Evolutionary conservation across 2,113 vertebrate genomes (phyloP), one percentile per base, ranked within the genome.

Genomic region (Siniperca chuatsi): DNA sequence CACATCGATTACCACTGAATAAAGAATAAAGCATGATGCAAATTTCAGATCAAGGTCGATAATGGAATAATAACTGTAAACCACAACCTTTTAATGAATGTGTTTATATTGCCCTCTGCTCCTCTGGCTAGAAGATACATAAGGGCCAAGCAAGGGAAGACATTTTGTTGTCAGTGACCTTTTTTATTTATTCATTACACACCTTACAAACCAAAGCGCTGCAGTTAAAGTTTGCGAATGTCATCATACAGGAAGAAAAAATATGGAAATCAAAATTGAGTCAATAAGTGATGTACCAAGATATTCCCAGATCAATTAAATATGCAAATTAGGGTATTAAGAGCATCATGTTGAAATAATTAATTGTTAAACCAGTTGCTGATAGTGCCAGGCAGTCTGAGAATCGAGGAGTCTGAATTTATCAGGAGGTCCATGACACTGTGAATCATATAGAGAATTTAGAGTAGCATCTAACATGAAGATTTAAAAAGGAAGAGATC

Each of bases 41-140:
- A 92, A 94, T 94, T 89, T 75, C 48, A 87, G 64, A 92, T 90
- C 61, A 75, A 64, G 91, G 81, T 94, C 93, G 84, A 92, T 94
- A 89, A 88, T 42, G 82, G 91, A 90, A 93, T 92, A 93, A 90
- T 90, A 92, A 91, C 85, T 29, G 77, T 73, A 75, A 85, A 87
- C 79, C 65, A 3, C 8, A 18, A 87, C 83, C 83, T 83, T 80
- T 84, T 91, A 92, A 93, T 91, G 67, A 90, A 82, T 82, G 81
- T 72, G 69, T 78, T 85, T 71, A 75, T 71, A 69, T 78, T 81
- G 61, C 65, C 75, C 88, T 71, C 69, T 73, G 57, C 69, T 29
- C 78, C 69, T 66, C 64, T 25, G 37, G 79, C 81, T 54, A 25
- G 33, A 55, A 55, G 81, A 81, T 78, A 57, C 78, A 54, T 20